These are phyloP conservation scores for Ifrita kowaldi DNA, from an alignment of 2,113 vertebrate genomes.

Conservation along the genomic window DNA sequence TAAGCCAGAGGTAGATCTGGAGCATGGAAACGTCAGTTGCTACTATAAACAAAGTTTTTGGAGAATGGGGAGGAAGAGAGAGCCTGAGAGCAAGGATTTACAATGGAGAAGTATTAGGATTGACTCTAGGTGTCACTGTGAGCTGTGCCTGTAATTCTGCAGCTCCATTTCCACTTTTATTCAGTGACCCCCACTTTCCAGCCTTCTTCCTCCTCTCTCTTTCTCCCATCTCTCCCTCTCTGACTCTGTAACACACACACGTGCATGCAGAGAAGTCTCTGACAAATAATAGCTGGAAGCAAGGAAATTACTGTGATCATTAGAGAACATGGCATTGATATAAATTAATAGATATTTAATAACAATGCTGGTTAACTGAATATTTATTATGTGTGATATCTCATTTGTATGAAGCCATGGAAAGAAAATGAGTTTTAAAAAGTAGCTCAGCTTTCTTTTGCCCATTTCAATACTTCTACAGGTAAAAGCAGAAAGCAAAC, in stretches of 20 bases:
- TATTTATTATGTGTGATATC: not conserved
- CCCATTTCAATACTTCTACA: not conserved
- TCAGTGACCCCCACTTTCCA: conserved; percentile 5
- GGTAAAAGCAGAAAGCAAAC: not conserved
- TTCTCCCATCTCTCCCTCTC: not conserved
- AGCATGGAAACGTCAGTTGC: not conserved
- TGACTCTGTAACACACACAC: not conserved
- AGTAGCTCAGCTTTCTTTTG: not conserved
- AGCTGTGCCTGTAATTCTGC: conserved; percentile 32
- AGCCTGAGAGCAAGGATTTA: not conserved
- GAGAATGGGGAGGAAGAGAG: not conserved
- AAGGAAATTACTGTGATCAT: not conserved
- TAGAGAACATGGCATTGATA: not conserved
- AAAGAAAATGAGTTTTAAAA: not conserved
- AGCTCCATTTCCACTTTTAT: not conserved
- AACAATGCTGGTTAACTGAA: not conserved
- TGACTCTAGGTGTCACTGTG: conserved; percentile 63
- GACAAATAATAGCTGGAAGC: not conserved
- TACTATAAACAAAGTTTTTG: not conserved
- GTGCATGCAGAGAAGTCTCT: not conserved
- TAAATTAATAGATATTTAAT: not conserved
- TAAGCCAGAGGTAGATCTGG: not conserved
- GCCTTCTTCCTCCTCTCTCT: not conserved
- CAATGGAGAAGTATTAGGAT: not conserved
- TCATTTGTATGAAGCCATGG: not conserved